These are phyloP conservation scores for Macropus fuliginosus DNA, from an alignment of 2,797 vertebrate genomes.

Conservation along the genomic window DNA sequence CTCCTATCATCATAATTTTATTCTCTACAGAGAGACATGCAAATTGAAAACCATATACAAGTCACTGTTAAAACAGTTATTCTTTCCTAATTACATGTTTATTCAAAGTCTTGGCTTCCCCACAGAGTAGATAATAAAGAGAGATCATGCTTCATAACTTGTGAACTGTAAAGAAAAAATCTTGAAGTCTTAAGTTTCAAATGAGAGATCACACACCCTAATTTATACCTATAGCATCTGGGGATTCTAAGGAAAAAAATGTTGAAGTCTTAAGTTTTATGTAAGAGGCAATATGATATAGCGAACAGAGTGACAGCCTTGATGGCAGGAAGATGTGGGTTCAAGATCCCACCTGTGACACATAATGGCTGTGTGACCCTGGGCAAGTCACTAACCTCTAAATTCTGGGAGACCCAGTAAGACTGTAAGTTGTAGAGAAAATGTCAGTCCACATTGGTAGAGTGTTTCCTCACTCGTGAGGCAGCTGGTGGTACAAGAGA, in stretches of 20 bases:
- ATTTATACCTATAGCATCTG: not conserved
- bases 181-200: not conserved
- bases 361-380: not conserved
- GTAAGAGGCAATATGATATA: not conserved
- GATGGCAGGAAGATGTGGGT: not conserved
- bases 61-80: not conserved
- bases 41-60: not conserved
- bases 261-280: not conserved
- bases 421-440: not conserved
- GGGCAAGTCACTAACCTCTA: not conserved
- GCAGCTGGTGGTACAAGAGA: not conserved
- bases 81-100: constrained; percentile 5
- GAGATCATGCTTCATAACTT: not conserved
- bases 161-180: not conserved
- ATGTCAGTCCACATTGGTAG: not conserved
- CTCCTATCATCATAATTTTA: not conserved
- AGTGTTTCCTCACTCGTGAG: not conserved
- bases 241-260: not conserved
- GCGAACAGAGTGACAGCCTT: not conserved
- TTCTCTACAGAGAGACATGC: not conserved
- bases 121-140: not conserved
- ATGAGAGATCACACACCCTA: not conserved
- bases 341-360: not conserved
- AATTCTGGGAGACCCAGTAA: not conserved
- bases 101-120: not conserved